Base-by-base conservation (phyloP, 2,113 vertebrate genomes). In the Irena cyanogastra region DNA sequence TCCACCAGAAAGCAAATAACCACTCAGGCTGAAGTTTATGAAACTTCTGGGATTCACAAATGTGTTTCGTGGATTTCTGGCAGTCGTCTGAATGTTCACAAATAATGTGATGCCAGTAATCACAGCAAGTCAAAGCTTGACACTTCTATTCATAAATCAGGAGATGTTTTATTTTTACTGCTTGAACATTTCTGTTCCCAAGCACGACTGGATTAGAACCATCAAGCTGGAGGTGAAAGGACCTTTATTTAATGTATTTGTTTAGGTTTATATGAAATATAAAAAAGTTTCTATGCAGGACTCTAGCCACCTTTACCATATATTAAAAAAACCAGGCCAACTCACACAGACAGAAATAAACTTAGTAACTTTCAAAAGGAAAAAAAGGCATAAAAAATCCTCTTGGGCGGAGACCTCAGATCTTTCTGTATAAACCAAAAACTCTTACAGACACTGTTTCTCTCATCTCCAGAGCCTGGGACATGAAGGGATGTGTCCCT, bases 21-120 rank as follows among this genome's bases (percentile, higher is more conserved):
- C 71, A 69, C 79, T 92, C 76, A 57, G 65, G 53, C 76, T 92
- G 86, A 96, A 93, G 86, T 94, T 95, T 95, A 97, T 96, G 88
- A 89, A 96, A 93, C 93, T 93, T 95, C 54, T 90, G 95, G 94
- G 96, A 96, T 94, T 92, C 86, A 79, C 95, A 94, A 94, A 96
- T 41, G 69, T 92, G 95, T 95, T 95, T 86, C 56, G 28, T 93
- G 90, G 69, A 89, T 95, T 96, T 92, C 90, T 97, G 95, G 92
- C 93, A 92, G 92, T 95, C 93, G 79, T 90, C 88, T 94, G 41
- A 95, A 89, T 27, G 69, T 94, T 96, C 94, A 96, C 94, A 92
- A 95, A 94, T 89, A 96, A 94, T 8, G 37, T 93, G 95, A 97
- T 94, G 92, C 88, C 90, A 83, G 90, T 81, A 95, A 97, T 96